phyloP scores from a whole-genome alignment of 2,888 invertebrate genomes.

The Hydrotaea diabolus region DNA sequence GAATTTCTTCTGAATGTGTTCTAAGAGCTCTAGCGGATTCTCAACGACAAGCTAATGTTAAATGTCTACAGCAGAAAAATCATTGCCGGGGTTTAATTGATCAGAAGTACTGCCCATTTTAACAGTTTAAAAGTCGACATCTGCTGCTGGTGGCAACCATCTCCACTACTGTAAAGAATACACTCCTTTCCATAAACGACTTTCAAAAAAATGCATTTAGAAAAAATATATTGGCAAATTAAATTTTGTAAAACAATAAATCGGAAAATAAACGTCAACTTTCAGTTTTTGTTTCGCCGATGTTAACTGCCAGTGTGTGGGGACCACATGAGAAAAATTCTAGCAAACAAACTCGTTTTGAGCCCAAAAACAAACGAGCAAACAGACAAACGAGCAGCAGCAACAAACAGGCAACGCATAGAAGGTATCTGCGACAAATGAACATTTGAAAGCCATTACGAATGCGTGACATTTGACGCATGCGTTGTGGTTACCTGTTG shows the following conservation, averaged over 20 bases:
- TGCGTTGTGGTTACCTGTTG: conserved; percentile 50
- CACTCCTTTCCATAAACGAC: neutral
- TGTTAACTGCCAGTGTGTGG: neutral
- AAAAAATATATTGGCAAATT: neutral
- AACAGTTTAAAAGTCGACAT: too few species aligned
- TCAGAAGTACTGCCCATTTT: too few species aligned
- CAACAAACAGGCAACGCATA: neutral
- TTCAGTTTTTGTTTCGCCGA: neutral
- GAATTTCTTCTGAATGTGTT: too few species aligned
- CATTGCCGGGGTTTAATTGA: too few species aligned
- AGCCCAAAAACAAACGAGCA: neutral
- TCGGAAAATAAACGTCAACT: neutral
- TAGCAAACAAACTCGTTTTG: conserved; percentile 4
- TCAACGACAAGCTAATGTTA: too few species aligned
- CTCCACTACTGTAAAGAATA: neutral
- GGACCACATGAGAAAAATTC: conserved; percentile 11
- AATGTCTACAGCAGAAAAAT: too few species aligned
- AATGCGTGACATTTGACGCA: conserved; percentile 68
- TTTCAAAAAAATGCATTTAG: neutral
- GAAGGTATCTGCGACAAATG: conserved; percentile 18
- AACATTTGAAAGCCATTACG: conserved; percentile 41
- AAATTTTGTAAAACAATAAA: conserved; percentile 11
- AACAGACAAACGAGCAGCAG: neutral
- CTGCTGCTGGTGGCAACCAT: too few species aligned
- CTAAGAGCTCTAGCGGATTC: too few species aligned